These are phyloP conservation scores for Capromys pilorides DNA, from an alignment of 2,797 vertebrate genomes.

Conservation along the genomic window DNA sequence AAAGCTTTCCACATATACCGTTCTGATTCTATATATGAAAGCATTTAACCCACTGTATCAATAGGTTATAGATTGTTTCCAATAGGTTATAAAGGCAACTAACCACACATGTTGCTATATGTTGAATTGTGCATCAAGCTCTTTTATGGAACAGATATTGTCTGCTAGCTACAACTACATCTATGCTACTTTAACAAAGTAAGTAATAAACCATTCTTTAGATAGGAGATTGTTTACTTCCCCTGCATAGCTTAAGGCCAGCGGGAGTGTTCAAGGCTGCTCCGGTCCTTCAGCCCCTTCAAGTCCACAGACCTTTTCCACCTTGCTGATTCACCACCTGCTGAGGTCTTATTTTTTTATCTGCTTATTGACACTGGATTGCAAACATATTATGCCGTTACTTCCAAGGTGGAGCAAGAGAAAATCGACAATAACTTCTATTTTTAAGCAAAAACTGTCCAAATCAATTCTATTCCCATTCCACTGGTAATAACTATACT, in stretches of 20 bases:
- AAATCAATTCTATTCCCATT: neutral
- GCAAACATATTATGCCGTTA: neutral
- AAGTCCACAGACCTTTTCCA: neutral
- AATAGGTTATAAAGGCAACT: neutral
- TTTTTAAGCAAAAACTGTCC: constrained; percentile 10
- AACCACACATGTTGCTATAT: neutral
- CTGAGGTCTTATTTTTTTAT: neutral
- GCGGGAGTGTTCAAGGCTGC: neutral
- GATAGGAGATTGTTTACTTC: neutral
- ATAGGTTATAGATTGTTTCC: neutral
- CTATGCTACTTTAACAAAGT: neutral
- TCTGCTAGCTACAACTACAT: neutral
- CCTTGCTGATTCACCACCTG: neutral
- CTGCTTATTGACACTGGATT: neutral
- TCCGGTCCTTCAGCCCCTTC: neutral
- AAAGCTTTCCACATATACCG: neutral
- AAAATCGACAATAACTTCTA: neutral
- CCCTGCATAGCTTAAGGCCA: neutral
- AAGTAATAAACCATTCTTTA: neutral
- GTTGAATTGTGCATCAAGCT: neutral
- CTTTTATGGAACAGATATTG: neutral
- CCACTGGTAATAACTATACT: neutral
- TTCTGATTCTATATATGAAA: neutral
- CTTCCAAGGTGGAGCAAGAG: neutral
- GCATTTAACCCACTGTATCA: neutral